Base-by-base conservation (phyloP, 2,888 invertebrate species). In the Meganola albula region DNA sequence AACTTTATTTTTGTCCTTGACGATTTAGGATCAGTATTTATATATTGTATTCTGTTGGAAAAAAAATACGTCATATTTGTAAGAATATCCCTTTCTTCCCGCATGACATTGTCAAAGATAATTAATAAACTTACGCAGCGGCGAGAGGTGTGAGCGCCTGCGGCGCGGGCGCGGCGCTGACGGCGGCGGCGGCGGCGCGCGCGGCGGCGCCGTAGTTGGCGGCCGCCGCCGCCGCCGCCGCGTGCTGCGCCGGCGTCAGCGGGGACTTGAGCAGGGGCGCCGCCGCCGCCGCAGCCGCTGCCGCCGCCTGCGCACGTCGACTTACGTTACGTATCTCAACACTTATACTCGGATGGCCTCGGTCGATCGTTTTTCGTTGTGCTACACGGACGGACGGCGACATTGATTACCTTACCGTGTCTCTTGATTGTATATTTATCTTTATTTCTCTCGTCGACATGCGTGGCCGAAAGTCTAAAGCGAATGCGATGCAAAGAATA, bases 191-290 rank as follows among this genome's bases (percentile, higher is more conserved):
- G 59, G 93, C 93, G 50, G 94, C 94, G 54, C 94, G 88, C 50
- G 93, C 93, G 51, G 94, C 94, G 18, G 94, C 94, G 44, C 94
- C 93, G 68, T 94, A 93, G 82, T 94, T 94, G 48, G 93, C 93
- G 34, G 94, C 94, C 58, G 95, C 95, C 44, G 94, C 94, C 69
- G 95, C 94, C 69, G 95, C 94, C 60, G 93, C 93, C 51, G 93
- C 93, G 88, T 95, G 94, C 88, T 94, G 94, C 75, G 94, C 93
- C 76, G 90, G 88, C 75, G 91, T 93, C 84, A 93, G 88, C 74
- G 93, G 94, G 45, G 93, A 92, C 89, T 94, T 94, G 86, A 94
- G 86, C 78, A 94, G 88, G 37, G 94, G 94, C 56, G 91, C 89
- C 49, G 93, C 90, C 53, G 92, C 92, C 63, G 93, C 91, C 49